These are phyloP conservation scores for Leptura quadrifasciata DNA, from an alignment of 2,888 invertebrate species.

Conservation along the genomic window DNA sequence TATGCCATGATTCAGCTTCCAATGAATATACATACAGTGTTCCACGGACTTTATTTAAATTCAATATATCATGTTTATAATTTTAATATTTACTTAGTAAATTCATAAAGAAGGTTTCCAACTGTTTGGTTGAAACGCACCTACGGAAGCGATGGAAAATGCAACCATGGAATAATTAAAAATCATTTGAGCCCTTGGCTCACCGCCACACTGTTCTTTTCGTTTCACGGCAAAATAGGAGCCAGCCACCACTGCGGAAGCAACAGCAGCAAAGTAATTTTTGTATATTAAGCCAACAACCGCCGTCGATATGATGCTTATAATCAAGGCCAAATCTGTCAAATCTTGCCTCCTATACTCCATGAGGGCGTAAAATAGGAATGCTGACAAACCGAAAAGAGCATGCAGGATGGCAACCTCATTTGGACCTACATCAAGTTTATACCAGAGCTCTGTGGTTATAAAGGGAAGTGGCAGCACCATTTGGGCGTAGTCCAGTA, in stretches of 20 bases:
- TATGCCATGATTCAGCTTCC: too few species aligned
- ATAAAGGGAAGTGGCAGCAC: conserved; percentile 55
- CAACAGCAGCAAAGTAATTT: conserved; percentile 25
- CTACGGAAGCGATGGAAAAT: not conserved
- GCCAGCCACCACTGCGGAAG: conserved; percentile 20
- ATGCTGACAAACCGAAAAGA: conserved; percentile 53
- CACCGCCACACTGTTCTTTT: not conserved
- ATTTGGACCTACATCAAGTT: conserved; percentile 51
- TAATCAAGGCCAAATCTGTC: conserved; percentile 58
- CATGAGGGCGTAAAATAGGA: conserved; percentile 52
- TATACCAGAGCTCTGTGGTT: conserved; percentile 55
- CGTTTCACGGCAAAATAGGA: conserved; percentile 21
- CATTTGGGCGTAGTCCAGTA: conserved; percentile 57
- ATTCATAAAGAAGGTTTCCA: conserved; percentile 16
- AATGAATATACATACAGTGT: too few species aligned
- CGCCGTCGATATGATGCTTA: conserved; percentile 39
- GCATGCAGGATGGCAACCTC: conserved; percentile 54
- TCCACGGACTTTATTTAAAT: not conserved
- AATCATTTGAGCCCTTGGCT: not conserved
- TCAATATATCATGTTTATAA: not conserved
- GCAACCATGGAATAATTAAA: not conserved
- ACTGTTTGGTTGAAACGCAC: conserved; percentile 6
- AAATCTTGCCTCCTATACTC: conserved; percentile 59
- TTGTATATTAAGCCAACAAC: conserved; percentile 18
- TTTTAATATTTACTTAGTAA: not conserved